Evolutionary conservation across 2,113 vertebrate species (phyloP), one percentile per base, ranked within the genome.

Genomic region (Nannobrachium achirus): DNA sequence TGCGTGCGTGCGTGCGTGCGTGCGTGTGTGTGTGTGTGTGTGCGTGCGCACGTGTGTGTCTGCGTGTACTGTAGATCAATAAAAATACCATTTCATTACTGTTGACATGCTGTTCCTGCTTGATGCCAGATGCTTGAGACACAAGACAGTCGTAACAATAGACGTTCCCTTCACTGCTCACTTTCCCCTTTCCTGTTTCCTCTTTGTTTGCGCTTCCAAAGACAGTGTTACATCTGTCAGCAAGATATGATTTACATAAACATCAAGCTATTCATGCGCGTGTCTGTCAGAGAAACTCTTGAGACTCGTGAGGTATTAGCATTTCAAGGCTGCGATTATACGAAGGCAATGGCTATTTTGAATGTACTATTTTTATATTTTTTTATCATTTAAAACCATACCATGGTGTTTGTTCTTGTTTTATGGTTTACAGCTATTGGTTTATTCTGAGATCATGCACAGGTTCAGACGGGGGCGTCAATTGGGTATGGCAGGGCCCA

Each of bases 221-320:
- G 86, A 81, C 78, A 75, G 81, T 83, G 85, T 83, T 91, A 89
- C 88, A 91, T 87, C 89, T 91, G 89, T 92, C 89, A 89, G 75
- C 69, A 38, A 71, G 81, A 82, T 71, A 76, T 73, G 82, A 90
- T 92, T 90, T 90, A 84, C 89, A 92, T 88, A 88, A 90, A 89
- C 86, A 90, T 92, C 89, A 91, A 88, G 79, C 82, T 81, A 72
- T 78, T 74, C 66, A 78, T 74, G 58, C 58, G 74, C 87, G 68
- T 85, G 85, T 88, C 86, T 89, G 89, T 90, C 86, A 89, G 59
- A 57, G 69, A 72, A 89, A 87, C 86, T 87, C 86, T 83, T 81
- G 83, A 89, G 86, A 87, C 79, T 68, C 49, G 75, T 62, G 71
- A 77, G 80, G 69, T 80, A 91, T 92, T 91, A 82, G 83, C 88